Conservation (phyloP, 2,113 vertebrate species). For the Potamarius usumacintae region DNA sequence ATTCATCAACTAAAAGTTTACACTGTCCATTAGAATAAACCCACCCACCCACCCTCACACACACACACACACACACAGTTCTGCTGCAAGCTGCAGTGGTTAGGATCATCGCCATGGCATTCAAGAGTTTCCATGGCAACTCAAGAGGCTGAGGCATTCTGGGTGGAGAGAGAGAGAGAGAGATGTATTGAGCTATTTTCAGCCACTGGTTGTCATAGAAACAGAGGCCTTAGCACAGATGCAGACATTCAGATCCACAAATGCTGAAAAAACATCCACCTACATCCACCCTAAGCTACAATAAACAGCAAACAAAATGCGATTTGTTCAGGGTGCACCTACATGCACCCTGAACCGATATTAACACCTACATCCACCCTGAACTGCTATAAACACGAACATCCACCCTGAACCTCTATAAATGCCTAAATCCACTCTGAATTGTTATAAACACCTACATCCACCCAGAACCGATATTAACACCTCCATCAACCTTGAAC, state of each 20-base stretch:
- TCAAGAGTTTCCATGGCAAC: slow-evolving; percentile 72
- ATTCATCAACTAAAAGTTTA: neutral
- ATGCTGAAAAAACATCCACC: slow-evolving; percentile 49
- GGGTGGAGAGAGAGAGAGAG: slow-evolving; percentile 53
- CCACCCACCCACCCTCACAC: neutral
- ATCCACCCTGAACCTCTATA: neutral
- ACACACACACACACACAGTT: neutral
- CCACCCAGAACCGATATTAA: neutral
- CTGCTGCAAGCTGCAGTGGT: slow-evolving; percentile 50
- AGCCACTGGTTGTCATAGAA: slow-evolving; percentile 76
- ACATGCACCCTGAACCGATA: neutral
- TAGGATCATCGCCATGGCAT: slow-evolving; percentile 75
- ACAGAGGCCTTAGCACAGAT: slow-evolving; percentile 79
- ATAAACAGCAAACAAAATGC: neutral
- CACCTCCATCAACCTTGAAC: neutral
- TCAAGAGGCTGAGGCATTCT: slow-evolving; percentile 70
- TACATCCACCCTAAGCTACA: neutral
- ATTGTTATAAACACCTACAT: neutral
- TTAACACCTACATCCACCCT: neutral
- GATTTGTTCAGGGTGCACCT: neutral
- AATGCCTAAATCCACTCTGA: neutral
- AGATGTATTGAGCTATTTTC: slow-evolving; percentile 70
- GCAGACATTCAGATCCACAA: slow-evolving; percentile 74
- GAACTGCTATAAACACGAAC: neutral
- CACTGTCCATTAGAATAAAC: neutral